Conservation (phyloP, 2,888 invertebrate species). For the Chirona hameri region DNA sequence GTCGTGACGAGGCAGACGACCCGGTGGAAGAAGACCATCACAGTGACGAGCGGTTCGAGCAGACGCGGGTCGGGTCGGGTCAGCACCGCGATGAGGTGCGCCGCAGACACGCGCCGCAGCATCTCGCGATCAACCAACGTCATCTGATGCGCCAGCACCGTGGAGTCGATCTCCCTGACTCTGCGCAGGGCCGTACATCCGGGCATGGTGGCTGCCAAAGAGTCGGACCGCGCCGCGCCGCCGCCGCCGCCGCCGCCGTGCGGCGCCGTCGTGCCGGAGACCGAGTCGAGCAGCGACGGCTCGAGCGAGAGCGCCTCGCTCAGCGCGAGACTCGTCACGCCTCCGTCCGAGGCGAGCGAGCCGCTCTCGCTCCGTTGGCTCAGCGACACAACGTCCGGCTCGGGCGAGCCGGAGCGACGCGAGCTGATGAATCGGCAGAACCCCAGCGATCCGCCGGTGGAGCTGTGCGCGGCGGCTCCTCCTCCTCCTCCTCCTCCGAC, state of each 20-base stretch:
- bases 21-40: neutral
- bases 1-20: conserved; percentile 29
- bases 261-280: neutral
- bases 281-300: conserved; percentile 1
- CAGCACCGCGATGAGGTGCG: neutral
- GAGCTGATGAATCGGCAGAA: conserved; percentile 1
- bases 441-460: neutral
- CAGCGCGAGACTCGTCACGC: neutral
- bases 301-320: neutral
- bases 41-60: neutral
- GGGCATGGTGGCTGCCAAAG: neutral
- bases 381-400: neutral
- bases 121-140: conserved; percentile 54
- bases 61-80: neutral
- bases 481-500: no score
- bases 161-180: conserved; percentile 56
- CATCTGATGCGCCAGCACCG: conserved; percentile 53
- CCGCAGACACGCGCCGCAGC: neutral
- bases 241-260: neutral
- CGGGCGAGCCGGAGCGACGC: neutral
- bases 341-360: neutral
- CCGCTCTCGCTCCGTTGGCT: neutral
- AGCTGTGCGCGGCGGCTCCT: no score
- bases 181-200: neutral
- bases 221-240: neutral